Base-by-base conservation (phyloP, 1,140 invertebrate species). In the Odontomachus brunneus region DNA sequence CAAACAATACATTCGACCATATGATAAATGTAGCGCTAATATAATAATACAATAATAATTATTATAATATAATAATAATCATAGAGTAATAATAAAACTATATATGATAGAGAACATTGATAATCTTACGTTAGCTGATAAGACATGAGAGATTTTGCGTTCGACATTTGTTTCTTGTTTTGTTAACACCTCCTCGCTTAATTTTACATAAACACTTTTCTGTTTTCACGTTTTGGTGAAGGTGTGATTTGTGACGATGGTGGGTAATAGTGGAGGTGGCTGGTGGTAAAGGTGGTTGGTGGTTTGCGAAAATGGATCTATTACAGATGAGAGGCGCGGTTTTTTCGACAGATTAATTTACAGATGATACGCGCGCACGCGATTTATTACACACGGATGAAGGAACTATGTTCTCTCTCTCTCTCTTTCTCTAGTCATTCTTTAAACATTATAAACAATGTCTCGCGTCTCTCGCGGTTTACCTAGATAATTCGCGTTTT, bases 351-450 rank as follows among this genome's bases (percentile, higher is more conserved):
- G 82, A 88, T 89, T 89, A 92, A 92, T 93, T 93, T 92, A 93
- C 91, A 92, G 81, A 91, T 92, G 92, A 44, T 44, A 90, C 89
- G 92, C 91, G 92, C 89, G 90, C 82, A 90, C 90, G 92, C 84
- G 91, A 93, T 93, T 92, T 92, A 55, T 67, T 53, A 55, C 66
- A 93, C 91, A 93, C 87, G 88, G 88, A 92, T 91, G 91, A 94
- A 94, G 92, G 93, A 93, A 94, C 91, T 94, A 92, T 93, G 48
- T 67, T 55, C 63, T 71, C 19, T 26, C 38, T 53, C 55, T 59
- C 82, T 67, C 57, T 78, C 63, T 71, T 15, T 26, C 38, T 53
- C 55, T 38, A 55, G 57, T 84, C 71, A 71, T 65, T 69, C 67
- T 71, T 89, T 84, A 84, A 85, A 86, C 74, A 85, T 86, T 71